phyloP scores from a whole-genome alignment of 2,113 vertebrate species.

The Passer domesticus region DNA sequence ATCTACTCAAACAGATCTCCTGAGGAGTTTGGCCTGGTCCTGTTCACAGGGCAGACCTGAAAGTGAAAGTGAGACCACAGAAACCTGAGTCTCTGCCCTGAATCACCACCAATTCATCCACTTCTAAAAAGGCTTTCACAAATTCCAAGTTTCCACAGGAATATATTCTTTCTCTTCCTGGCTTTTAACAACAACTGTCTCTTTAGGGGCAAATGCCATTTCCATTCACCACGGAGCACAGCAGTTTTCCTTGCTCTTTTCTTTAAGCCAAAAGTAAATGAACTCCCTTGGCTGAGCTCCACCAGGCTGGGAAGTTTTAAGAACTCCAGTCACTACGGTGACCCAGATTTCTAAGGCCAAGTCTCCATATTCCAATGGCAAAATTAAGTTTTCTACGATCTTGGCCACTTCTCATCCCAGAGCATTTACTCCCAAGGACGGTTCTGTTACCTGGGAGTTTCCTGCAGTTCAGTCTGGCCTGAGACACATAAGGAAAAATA shows the following conservation, averaged over 20 bases:
- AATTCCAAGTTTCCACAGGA: slow-evolving; percentile 27
- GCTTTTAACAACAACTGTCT: slow-evolving; percentile 26
- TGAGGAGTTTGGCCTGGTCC: neutral
- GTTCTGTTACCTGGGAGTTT: neutral
- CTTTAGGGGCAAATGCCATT: slow-evolving; percentile 41
- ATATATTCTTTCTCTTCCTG: slow-evolving; percentile 3
- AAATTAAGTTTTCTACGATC: neutral
- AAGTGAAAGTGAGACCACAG: neutral
- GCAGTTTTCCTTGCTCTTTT: slow-evolving; percentile 57
- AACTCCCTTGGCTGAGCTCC: slow-evolving; percentile 60
- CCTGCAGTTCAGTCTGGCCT: neutral
- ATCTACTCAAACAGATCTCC: neutral
- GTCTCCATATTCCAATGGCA: neutral
- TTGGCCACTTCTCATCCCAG: neutral
- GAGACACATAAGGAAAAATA: rapidly evolving
- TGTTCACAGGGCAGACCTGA: neutral
- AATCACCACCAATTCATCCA: slow-evolving; percentile 5
- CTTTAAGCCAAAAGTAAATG: slow-evolving; percentile 59
- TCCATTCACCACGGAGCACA: slow-evolving; percentile 49
- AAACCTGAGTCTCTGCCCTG: neutral
- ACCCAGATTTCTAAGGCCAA: slow-evolving; percentile 45
- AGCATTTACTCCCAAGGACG: neutral
- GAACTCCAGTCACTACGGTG: slow-evolving; percentile 35
- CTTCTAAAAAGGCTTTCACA: slow-evolving; percentile 1
- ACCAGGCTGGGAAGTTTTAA: slow-evolving; percentile 45